These are phyloP conservation scores for Pantala flavescens DNA, from an alignment of 1,140 invertebrate species.

Conservation along the genomic window DNA sequence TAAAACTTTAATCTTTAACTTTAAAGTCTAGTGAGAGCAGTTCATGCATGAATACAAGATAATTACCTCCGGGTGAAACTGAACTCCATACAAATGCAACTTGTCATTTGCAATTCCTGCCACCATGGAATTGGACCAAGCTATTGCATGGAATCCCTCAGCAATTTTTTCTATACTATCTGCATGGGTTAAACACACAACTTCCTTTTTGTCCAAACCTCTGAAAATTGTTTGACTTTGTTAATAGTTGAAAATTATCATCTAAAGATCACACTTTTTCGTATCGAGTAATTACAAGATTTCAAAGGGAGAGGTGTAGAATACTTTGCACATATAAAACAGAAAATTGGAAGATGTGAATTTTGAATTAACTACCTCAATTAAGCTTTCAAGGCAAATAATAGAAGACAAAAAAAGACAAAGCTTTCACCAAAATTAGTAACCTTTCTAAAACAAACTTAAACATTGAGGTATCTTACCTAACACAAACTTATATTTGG, in stretches of 20 bases:
- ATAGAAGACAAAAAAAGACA: too few species aligned
- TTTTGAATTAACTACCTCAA: too few species aligned
- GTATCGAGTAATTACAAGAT: background rate
- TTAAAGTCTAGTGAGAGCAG: too few species aligned
- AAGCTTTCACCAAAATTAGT: too few species aligned
- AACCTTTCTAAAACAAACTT: too few species aligned
- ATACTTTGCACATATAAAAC: too few species aligned
- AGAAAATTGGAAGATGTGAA: too few species aligned
- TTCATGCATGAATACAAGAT: background rate
- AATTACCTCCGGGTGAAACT: slow-evolving; percentile 86
- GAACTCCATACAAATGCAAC: slow-evolving; percentile 85
- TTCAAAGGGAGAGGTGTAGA: background rate
- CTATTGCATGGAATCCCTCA: slow-evolving; percentile 72
- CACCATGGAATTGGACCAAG: slow-evolving; percentile 71
- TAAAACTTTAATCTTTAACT: too few species aligned
- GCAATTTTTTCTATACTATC: slow-evolving; percentile 89
- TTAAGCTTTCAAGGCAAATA: too few species aligned
- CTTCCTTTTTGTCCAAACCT: slow-evolving; percentile 73
- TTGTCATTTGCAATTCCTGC: slow-evolving; percentile 89
- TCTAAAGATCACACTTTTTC: background rate
- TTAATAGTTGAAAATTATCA: background rate
- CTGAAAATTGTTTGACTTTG: slow-evolving; percentile 36
- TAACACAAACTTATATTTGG: too few species aligned
- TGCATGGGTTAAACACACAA: slow-evolving; percentile 91
- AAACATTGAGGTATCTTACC: too few species aligned